Conservation (phyloP, 2,113 vertebrate species). For the Corythoichthys haematopterus region DNA sequence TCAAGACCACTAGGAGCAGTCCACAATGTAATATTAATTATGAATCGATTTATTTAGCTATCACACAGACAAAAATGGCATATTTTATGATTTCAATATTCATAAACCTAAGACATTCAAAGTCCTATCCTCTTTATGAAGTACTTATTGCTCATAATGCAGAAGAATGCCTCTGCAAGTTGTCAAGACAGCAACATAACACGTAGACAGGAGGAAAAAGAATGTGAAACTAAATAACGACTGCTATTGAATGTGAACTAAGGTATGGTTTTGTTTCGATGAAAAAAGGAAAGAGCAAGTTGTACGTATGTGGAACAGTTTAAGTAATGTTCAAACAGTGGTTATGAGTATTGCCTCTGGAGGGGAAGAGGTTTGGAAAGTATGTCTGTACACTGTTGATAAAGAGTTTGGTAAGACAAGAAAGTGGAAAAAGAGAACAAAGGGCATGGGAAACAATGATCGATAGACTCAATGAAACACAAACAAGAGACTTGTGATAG, state of each 20-base stretch:
- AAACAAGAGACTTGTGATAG: conserved; percentile 48
- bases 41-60: conserved; percentile 12
- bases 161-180: conserved; percentile 43
- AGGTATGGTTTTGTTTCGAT: background rate
- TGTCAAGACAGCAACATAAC: conserved; percentile 17
- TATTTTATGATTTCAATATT: background rate
- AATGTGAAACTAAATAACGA: conserved; percentile 13
- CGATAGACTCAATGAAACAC: conserved; percentile 67
- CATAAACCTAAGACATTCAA: background rate
- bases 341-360: conserved; percentile 14
- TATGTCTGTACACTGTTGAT: conserved; percentile 18
- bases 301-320: conserved; percentile 11
- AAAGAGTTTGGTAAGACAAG: conserved; percentile 49
- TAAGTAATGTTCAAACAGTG: background rate
- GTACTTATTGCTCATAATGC: background rate
- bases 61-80: background rate
- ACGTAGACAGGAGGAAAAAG: conserved; percentile 32
- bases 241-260: conserved; percentile 11
- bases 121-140: conserved; percentile 13
- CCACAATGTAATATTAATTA: background rate
- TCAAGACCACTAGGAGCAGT: conserved; percentile 10
- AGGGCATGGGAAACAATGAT: conserved; percentile 55
- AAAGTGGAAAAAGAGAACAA: conserved; percentile 37
- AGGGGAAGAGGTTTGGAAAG: conserved; percentile 4
- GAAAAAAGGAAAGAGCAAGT: background rate